phyloP scores from a whole-genome alignment of 2,888 invertebrate species.

The Pandemis cinnamomeana region DNA sequence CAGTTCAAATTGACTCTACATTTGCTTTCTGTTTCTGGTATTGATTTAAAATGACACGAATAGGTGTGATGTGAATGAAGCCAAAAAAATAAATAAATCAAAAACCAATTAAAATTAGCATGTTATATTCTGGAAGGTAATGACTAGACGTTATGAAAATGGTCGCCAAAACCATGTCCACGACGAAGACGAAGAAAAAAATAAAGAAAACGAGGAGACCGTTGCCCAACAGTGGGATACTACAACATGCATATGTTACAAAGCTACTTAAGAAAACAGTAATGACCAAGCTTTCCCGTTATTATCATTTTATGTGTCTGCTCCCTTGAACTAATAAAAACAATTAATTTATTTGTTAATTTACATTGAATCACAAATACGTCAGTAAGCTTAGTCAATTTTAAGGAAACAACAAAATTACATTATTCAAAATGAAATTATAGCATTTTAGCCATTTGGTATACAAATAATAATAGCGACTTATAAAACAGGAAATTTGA shows the following conservation, averaged over 20 bases:
- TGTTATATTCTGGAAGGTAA: background rate
- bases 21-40: background rate
- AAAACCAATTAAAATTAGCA: background rate
- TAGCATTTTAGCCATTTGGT: background rate
- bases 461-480: background rate
- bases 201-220: background rate
- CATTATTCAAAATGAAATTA: constrained; percentile 3
- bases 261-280: background rate
- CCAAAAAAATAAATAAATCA: background rate
- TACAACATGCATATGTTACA: background rate
- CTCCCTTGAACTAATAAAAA: background rate
- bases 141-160: too few relatives aligned
- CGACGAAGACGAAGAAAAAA: background rate
- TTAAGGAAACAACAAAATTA: constrained; percentile 33
- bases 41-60: background rate
- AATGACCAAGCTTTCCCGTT: background rate
- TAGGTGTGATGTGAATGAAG: background rate
- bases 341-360: background rate
- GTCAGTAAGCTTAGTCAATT: constrained; percentile 10
- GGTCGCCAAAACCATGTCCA: too few relatives aligned
- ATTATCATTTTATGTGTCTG: background rate
- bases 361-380: constrained; percentile 13
- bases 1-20: background rate
- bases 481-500: background rate
- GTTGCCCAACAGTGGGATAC: too few relatives aligned